Evolutionary conservation across 2,888 invertebrate genomes (phyloP), one percentile per base, ranked within the genome.

Genomic region (Melinaea marsaeus): DNA sequence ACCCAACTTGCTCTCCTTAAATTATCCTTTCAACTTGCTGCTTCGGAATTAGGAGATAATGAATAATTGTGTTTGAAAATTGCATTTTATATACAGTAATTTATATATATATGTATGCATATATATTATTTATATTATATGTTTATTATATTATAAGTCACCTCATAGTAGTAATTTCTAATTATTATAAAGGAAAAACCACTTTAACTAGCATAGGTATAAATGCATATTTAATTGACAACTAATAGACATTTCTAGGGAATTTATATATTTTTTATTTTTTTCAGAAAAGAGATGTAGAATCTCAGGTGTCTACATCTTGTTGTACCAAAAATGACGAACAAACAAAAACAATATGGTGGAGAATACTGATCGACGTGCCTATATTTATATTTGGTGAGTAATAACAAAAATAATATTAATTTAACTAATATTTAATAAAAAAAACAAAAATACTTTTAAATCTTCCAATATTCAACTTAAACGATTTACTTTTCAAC

Each of bases 201-300:
- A 22, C 22, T 22, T 22, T 22, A 22, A 22, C 22, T 22, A 22
- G 22, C 22, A 1, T 22, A 22, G 22, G 22, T 22, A 22, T 22
- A 22, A 22, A 22, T 22, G 22, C 22, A 22, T 22, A 22, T 22
- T 22, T 22, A 22, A 22, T 22, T 22, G 22, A 22, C 22, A 22
- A 22, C 22, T 22, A 1, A 22, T 22, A 22, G 22, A 22, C 22
- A 22, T 22, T 22, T 22, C 22, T 22, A 22, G 22, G 22, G 22
- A 37, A 37, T 33, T n/a, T 45, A 35, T 55, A 22, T 34, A 22
- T 42, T 45, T 58, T 55, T 42, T 42, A 55, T 71, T 79, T 73
- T 73, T 85, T 81, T 2, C 84, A 89, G 89, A 84, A 81, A 74
- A 74, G 77, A 67, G 88, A 89, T 47, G 62, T 84, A 55, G 89